A percentile compares a stretch with the other conserved stretches of the same genome.
phyloP scores from a whole-genome alignment of 2,113 vertebrate species.

The Opisthocomus hoazin region DNA sequence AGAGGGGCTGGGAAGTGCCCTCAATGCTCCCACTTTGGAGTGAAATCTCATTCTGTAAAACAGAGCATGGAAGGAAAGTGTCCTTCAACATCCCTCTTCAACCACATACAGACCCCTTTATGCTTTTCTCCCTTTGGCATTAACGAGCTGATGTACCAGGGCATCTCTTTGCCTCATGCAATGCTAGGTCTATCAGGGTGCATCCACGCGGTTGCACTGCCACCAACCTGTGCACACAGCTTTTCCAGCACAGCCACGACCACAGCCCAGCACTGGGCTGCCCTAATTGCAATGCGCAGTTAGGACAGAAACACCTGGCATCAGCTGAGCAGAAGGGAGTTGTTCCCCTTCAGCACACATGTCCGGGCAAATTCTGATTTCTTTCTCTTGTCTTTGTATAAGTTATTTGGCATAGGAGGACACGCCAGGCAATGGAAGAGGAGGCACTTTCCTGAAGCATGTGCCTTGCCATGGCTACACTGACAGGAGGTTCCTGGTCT shows the following conservation, averaged over 20 bases:
- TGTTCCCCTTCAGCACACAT: not conserved
- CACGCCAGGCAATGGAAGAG: not conserved
- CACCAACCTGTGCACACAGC: not conserved
- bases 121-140: not conserved
- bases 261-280: rapidly evolving
- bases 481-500: not conserved
- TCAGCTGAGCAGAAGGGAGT: not conserved
- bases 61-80: not conserved
- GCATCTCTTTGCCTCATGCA: not conserved
- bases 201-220: rapidly evolving
- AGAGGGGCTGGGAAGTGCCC: not conserved
- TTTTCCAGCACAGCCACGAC: not conserved
- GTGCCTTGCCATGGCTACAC: not conserved
- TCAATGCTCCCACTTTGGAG: not conserved
- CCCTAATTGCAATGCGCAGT: rapidly evolving
- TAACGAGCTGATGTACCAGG: not conserved
- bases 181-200: rapidly evolving
- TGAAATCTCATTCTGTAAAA: not conserved
- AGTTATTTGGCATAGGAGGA: not conserved
- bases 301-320: not conserved
- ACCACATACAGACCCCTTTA: not conserved
- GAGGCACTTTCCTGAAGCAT: not conserved
- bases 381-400: not conserved
- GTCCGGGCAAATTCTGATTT: not conserved
- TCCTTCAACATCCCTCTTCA: not conserved